Evolutionary conservation across 2,797 vertebrate genomes (phyloP).

Genomic region (Rhabdomys pumilio): DNA sequence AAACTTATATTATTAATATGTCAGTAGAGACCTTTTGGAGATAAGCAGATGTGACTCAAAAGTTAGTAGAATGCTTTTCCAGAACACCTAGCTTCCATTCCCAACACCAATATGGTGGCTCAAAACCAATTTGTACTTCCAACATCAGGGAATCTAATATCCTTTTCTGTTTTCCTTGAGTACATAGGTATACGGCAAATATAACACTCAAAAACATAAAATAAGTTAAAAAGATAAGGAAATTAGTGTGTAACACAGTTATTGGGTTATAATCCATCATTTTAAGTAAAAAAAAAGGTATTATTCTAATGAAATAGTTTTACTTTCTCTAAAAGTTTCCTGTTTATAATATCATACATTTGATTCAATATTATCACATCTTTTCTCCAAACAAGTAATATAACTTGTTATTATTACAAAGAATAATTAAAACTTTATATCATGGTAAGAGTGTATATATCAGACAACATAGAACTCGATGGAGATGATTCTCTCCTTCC

Average conservation of each 20-base stretch:
- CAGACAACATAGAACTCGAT: background rate
- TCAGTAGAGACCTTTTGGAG: background rate
- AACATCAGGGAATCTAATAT: background rate
- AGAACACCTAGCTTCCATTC: background rate
- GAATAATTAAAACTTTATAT: background rate
- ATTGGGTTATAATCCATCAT: background rate
- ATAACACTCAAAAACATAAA: background rate
- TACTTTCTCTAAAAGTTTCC: background rate
- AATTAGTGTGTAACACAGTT: background rate
- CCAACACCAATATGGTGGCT: background rate
- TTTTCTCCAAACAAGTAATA: background rate
- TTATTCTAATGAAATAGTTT: background rate
- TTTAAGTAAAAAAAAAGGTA: background rate
- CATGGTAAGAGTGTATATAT: background rate
- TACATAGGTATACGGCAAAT: background rate
- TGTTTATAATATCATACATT: background rate
- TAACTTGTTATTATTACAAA: background rate
- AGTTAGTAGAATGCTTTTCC: background rate
- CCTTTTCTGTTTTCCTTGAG: background rate
- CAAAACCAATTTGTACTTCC: background rate
- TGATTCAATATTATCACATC: background rate
- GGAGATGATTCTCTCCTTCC: background rate
- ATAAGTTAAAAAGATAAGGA: background rate
- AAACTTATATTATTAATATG: background rate
- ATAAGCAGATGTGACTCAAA: background rate